Percentiles rank a stretch among this genome's conserved stretches.
phyloP scores from a whole-genome alignment of 64 coral and sea anemone species.

The Montipora foliosa region DNA sequence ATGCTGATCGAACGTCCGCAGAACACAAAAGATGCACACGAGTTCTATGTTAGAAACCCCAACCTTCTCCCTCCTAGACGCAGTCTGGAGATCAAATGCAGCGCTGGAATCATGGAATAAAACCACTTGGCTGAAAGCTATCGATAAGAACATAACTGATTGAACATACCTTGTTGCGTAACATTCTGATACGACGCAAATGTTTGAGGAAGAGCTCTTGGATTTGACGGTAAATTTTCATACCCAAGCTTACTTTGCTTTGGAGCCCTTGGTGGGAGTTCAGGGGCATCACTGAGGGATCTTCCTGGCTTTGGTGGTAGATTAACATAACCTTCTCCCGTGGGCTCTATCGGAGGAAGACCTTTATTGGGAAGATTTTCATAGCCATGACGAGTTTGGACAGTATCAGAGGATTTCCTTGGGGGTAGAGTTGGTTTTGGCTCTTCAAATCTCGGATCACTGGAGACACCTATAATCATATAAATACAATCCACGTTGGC shows the following conservation, averaged over 20 bases:
- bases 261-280: conserved; percentile 15
- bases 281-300: neutral
- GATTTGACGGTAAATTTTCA: conserved; percentile 18
- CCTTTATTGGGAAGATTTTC: conserved; percentile 27
- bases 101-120: too few species aligned
- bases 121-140: neutral
- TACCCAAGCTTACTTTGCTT: neutral
- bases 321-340: neutral
- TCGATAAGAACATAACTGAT: too few species aligned
- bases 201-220: neutral
- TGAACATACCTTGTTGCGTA: neutral
- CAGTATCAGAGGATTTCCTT: neutral
- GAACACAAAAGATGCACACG: too few species aligned
- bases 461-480: neutral
- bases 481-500: neutral
- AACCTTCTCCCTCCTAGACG: too few species aligned
- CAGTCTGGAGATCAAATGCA: too few species aligned
- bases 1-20: too few species aligned
- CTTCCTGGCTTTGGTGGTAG: neutral
- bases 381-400: neutral
- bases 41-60: too few species aligned
- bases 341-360: neutral
- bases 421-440: neutral
- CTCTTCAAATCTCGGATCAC: neutral
- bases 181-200: conserved; percentile 4